Conservation (phyloP, 30 jellyfish, hydroid and myxozoan species). For the Chrysaora quinquecirrha region DNA sequence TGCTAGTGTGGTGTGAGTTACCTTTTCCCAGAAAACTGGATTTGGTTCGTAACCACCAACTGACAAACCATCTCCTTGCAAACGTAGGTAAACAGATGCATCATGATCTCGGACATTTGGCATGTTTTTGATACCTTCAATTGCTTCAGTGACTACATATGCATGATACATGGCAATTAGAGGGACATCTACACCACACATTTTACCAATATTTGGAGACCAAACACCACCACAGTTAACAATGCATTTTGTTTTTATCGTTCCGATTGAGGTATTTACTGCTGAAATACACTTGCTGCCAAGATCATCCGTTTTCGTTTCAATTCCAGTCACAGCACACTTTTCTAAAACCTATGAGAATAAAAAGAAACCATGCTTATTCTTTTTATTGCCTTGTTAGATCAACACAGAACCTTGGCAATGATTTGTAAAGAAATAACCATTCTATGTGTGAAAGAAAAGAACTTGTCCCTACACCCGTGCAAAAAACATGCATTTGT, state of each 20-base stretch:
- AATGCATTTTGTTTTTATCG: slow-evolving; percentile 78
- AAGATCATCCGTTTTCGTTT: slow-evolving; percentile 62
- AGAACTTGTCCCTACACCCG: no score
- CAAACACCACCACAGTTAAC: slow-evolving; percentile 97
- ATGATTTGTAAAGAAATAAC: no score
- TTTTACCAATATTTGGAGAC: slow-evolving; percentile 86
- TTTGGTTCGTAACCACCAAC: slow-evolving; percentile 96
- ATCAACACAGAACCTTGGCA: no score
- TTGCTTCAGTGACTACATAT: slow-evolving; percentile 85
- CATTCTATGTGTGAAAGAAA: no score
- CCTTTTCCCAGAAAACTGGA: slow-evolving; percentile 93
- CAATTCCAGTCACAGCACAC: slow-evolving; percentile 83
- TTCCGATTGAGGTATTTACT: slow-evolving; percentile 77
- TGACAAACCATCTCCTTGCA: slow-evolving; percentile 93
- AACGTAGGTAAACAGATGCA: slow-evolving; percentile 91
- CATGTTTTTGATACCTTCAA: slow-evolving; percentile 95
- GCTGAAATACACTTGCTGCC: slow-evolving; percentile 75
- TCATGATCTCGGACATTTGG: slow-evolving; percentile 97
- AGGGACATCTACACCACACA: slow-evolving; percentile 91
- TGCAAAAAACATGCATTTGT: no score
- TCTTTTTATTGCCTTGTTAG: no score
- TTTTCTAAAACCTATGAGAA: slow-evolving; percentile 78
- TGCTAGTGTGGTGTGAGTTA: no score
- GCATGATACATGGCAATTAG: slow-evolving; percentile 96
- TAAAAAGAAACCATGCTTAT: no score